These are phyloP conservation scores for Argyrosomus japonicus DNA, from an alignment of 2,113 vertebrate species.

Conservation along the genomic window DNA sequence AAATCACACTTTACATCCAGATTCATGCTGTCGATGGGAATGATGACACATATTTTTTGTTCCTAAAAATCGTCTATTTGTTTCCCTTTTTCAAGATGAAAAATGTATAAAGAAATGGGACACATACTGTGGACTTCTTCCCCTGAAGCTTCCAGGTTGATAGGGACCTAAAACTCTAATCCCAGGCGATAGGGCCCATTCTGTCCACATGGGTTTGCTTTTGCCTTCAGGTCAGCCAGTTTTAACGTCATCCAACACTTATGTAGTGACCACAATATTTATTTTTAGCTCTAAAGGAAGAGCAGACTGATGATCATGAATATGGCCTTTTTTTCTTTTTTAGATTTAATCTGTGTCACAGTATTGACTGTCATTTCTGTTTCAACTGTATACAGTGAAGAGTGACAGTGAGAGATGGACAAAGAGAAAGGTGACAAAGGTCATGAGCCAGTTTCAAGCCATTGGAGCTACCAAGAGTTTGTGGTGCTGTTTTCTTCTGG, in stretches of 20 bases:
- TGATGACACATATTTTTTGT: not conserved
- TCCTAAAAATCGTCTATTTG: not conserved
- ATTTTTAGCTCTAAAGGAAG: slow-evolving; percentile 19
- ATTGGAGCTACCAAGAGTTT: not conserved
- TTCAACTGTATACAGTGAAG: not conserved
- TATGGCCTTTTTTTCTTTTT: not conserved
- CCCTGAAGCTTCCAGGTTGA: slow-evolving; percentile 38
- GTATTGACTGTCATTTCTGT: not conserved
- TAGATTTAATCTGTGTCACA: not conserved
- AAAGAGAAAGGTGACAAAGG: slow-evolving; percentile 25
- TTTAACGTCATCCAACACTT: slow-evolving; percentile 25
- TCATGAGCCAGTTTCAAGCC: slow-evolving; percentile 35
- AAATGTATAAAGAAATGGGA: slow-evolving; percentile 19
- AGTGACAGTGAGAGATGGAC: slow-evolving; percentile 25
- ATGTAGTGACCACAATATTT: slow-evolving; percentile 14
- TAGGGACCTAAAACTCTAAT: slow-evolving; percentile 44
- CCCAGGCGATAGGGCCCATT: slow-evolving; percentile 44
- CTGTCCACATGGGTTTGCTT: slow-evolving; percentile 31
- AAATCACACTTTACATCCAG: no score
- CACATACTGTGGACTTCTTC: slow-evolving; percentile 7
- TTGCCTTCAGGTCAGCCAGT: slow-evolving; percentile 44
- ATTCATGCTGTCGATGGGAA: not conserved
- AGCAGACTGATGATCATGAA: not conserved
- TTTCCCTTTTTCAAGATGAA: not conserved
- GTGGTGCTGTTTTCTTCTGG: not conserved